Conservation (phyloP, 2,797 vertebrate species). For the Crocidura indochinensis region DNA sequence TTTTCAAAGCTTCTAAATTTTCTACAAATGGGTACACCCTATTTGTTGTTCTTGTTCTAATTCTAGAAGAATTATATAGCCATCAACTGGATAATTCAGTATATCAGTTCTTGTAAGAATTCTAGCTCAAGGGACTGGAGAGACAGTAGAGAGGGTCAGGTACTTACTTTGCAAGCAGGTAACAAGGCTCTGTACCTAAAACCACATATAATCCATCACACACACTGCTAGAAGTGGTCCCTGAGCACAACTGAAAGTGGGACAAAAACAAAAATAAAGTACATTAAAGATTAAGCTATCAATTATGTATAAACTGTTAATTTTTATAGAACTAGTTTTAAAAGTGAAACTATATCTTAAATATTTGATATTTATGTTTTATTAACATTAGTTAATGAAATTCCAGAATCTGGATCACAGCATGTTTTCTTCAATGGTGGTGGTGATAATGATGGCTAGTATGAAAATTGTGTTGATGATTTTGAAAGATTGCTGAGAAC, state of each 20-base stretch:
- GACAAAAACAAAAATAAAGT: not conserved
- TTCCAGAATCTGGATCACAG: not conserved
- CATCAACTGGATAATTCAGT: not conserved
- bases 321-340: slow-evolving; percentile 22
- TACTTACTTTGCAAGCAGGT: too few species aligned
- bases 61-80: slow-evolving; percentile 22
- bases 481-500: not conserved
- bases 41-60: not conserved
- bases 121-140: slow-evolving; percentile 15
- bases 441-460: not conserved
- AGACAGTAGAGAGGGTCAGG: too few species aligned
- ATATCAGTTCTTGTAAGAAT: slow-evolving; percentile 15
- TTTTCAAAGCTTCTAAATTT: slow-evolving; percentile 33
- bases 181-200: too few species aligned
- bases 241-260: not conserved
- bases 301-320: slow-evolving; percentile 8
- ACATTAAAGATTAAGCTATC: slow-evolving; percentile 30
- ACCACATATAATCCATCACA: too few species aligned
- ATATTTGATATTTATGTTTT: slow-evolving; percentile 28
- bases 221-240: too few species aligned
- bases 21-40: not conserved
- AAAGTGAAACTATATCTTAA: slow-evolving; percentile 49
- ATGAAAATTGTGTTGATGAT: not conserved
- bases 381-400: slow-evolving; percentile 1
- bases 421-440: not conserved